Evolutionary conservation across 2,888 invertebrate species (phyloP), one percentile per base, ranked within the genome.

Genomic region (Hemaris fuciformis): DNA sequence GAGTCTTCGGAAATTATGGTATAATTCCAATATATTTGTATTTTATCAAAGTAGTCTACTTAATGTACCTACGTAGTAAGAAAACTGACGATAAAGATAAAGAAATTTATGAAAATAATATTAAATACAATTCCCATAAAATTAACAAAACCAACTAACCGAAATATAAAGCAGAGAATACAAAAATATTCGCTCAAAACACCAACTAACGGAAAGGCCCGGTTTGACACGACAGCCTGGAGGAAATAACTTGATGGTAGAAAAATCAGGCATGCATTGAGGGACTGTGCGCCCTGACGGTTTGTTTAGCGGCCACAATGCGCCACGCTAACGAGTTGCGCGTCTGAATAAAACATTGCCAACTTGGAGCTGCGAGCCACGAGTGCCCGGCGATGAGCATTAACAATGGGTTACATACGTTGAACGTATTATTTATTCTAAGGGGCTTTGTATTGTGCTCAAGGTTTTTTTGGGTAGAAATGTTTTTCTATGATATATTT

Each of bases 251-350:
- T 66, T 73, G 73, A 73, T 76, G 71, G 69, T 72, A 74, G 72
- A 82, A 85, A 83, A 85, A 85, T 85, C 82, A 81, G 69, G 76
- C 48, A 76, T 81, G 80, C 81, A 82, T 83, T 80, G 81, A 81
- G 76, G 71, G 80, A 81, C 75, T 79, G 80, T 78, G 77, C 77
- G 75, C 75, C 76, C 75, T 79, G 81, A 72, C 74, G 82, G 87
- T 88, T 89, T 89, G 88, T 88, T 87, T 89, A 85, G 89, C 83
- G 85, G 75, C 86, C 88, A 91, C 89, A 90, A 89, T 89, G 85
- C 87, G 75, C 81, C 79, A 80, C 83, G 78, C 88, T 91, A 89
- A 91, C 91, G 91, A 91, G 90, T 85, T 81, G 81, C 84, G 77
- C 75, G 84, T 75, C 88, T 91, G 91, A 91, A 91, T 91, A 91